These are phyloP conservation scores for Bubo blakistoni DNA, from an alignment of 2,113 vertebrate genomes.

Conservation along the genomic window DNA sequence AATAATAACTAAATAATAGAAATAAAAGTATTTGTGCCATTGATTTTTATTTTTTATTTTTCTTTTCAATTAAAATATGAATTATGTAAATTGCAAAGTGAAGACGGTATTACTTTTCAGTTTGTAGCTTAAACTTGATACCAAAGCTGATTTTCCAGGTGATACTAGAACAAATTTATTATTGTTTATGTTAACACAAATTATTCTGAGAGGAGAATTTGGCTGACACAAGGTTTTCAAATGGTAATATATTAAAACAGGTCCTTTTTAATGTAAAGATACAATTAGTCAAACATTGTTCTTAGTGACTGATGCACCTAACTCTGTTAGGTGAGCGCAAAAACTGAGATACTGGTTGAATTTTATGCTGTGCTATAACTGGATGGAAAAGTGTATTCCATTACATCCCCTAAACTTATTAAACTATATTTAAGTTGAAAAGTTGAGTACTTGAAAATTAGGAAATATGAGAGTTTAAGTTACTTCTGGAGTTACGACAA, in stretches of 20 bases:
- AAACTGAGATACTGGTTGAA: not conserved
- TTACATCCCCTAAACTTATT: not conserved
- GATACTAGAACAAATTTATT: not conserved
- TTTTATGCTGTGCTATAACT: not conserved
- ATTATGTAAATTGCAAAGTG: not conserved
- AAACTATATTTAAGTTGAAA: not conserved
- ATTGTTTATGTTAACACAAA: not conserved
- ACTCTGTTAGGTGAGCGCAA: not conserved
- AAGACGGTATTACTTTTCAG: not conserved
- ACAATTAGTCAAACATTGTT: not conserved
- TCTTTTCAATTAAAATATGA: not conserved
- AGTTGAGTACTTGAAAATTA: not conserved
- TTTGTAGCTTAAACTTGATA: not conserved
- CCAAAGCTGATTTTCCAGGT: not conserved
- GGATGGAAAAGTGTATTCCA: not conserved
- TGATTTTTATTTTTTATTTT: not conserved
- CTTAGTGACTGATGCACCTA: not conserved
- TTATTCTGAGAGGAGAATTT: not conserved
- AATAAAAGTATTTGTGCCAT: not conserved
- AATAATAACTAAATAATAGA: not conserved
- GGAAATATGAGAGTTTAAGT: not conserved
- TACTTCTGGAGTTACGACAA: not conserved
- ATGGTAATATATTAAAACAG: not conserved
- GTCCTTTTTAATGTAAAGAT: not conserved
- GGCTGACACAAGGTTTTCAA: not conserved